Percentiles rank a stretch among this genome's conserved stretches.
Evolutionary conservation across 1,140 invertebrate genomes (phyloP).

Genomic region (Cheumatopsyche charites): DNA sequence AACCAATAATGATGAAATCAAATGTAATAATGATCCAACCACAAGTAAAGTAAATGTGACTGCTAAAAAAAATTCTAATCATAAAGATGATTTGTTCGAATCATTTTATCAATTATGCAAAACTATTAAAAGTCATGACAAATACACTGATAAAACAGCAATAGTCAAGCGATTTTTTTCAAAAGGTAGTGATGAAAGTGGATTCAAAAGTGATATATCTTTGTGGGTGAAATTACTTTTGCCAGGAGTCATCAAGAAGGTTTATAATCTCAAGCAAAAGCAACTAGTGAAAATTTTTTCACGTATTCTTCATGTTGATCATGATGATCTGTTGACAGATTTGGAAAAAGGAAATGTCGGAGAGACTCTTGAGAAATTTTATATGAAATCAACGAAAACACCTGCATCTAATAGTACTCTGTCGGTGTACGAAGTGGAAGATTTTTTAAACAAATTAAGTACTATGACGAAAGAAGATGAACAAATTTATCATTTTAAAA

Average conservation of each 20-base stretch:
- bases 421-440: constrained; percentile 79
- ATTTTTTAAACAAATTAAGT: constrained; percentile 74
- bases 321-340: constrained; percentile 83
- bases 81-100: constrained; percentile 75
- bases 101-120: constrained; percentile 81
- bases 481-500: constrained; percentile 76
- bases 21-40: not conserved
- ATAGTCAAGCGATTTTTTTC: constrained; percentile 73
- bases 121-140: constrained; percentile 74
- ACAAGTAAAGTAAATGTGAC: not conserved
- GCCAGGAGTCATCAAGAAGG: constrained; percentile 79
- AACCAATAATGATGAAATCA: not conserved
- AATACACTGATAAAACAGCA: constrained; percentile 83
- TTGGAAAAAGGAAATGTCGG: constrained; percentile 89
- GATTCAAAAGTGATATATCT: constrained; percentile 77
- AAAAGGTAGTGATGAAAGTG: constrained; percentile 68
- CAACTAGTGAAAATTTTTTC: constrained; percentile 90
- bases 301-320: constrained; percentile 74
- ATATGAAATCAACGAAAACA: constrained; percentile 68
- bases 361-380: constrained; percentile 84
- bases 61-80: constrained; percentile 34
- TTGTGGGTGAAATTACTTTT: constrained; percentile 88
- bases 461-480: constrained; percentile 86
- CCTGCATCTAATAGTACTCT: constrained; percentile 74
- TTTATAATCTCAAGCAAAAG: constrained; percentile 93